Evolutionary conservation across 2,113 vertebrate species (phyloP).

Genomic region (Archocentrus centrarchus): DNA sequence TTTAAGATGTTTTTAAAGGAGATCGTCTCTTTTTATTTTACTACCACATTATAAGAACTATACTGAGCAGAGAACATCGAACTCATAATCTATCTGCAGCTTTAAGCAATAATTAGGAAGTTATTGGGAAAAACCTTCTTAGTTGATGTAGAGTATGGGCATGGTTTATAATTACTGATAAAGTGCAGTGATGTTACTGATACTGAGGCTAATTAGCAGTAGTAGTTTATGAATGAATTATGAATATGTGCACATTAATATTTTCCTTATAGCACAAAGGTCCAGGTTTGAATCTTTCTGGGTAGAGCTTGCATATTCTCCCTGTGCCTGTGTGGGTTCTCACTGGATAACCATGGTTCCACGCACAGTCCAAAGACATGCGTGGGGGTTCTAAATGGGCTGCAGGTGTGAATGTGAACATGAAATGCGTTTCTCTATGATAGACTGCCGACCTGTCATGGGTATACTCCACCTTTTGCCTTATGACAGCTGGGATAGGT

Average conservation of each 20-base stretch:
- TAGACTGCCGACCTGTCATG: neutral
- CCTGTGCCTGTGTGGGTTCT: neutral
- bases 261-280: neutral
- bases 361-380: neutral
- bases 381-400: rapidly evolving
- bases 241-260: neutral
- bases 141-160: neutral
- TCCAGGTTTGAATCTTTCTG: neutral
- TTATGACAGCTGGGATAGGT: neutral
- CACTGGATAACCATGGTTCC: neutral
- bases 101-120: neutral
- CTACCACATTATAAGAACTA: neutral
- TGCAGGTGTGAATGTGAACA: neutral
- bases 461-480: neutral
- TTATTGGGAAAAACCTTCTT: neutral
- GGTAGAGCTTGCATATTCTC: neutral
- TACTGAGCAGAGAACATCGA: too few relatives aligned
- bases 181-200: neutral
- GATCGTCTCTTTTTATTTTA: neutral
- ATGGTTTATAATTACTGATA: neutral
- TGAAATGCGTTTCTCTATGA: neutral
- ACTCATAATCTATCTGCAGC: neutral
- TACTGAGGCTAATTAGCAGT: neutral
- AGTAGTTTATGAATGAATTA: neutral
- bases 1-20: neutral